Evolutionary conservation across 2,113 vertebrate species (phyloP).

Genomic region (Castor canadensis): DNA sequence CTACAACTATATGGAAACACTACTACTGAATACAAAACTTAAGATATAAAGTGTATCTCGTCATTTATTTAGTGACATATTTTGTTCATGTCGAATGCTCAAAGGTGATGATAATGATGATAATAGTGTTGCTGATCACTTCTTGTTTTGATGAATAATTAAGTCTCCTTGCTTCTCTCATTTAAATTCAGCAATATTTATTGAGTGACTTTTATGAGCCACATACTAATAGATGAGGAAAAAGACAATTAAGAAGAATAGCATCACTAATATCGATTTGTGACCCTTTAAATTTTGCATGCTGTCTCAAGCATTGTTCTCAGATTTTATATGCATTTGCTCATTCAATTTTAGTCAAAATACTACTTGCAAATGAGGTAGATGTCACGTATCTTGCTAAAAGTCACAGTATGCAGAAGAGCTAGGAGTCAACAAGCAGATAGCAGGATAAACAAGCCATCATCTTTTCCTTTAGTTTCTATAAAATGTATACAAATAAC

Average conservation of each 20-base stretch:
- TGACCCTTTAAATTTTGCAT: neutral
- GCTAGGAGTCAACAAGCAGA: neutral
- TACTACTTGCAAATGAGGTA: neutral
- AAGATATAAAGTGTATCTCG: neutral
- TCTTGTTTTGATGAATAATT: conserved; percentile 36
- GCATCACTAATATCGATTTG: neutral
- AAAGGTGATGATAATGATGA: neutral
- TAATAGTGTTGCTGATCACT: conserved; percentile 28
- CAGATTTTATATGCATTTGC: neutral
- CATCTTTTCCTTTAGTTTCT: neutral
- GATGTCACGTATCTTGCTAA: neutral
- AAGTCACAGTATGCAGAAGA: neutral
- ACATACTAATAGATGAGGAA: neutral
- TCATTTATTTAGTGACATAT: conserved; percentile 2
- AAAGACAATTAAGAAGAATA: neutral
- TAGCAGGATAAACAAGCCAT: neutral
- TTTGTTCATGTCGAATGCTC: neutral
- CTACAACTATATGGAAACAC: neutral
- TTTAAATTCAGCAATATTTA: conserved; percentile 46
- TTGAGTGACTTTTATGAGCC: neutral
- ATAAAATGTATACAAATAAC: neutral
- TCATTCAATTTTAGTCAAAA: neutral
- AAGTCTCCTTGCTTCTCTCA: conserved; percentile 6
- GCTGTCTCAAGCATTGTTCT: neutral
- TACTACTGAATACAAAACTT: neutral